Evolutionary conservation across 1,140 invertebrate species (phyloP), one percentile per base, ranked within the genome.

Genomic region (Dysdera silvatica): DNA sequence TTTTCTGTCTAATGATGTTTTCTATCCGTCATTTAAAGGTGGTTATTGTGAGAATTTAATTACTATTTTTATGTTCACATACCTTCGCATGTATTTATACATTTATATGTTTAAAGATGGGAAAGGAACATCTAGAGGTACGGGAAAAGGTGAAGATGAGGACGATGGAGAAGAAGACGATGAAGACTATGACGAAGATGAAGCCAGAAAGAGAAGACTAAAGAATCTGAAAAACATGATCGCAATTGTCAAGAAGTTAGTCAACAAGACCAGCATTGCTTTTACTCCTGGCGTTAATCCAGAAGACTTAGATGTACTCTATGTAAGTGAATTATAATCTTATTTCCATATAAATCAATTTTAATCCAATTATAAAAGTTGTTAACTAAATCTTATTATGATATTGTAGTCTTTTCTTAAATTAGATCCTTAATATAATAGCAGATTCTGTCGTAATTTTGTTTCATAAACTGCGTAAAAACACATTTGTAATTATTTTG

Each of bases 191-290:
- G 60, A 63, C 0, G 61, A 63, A 4, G 32, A 31, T 20, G 61
- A 63, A n/a, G 5, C 31, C 3, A 20, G 32, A 1, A 33, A 28
- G 12, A 33, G 35, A 6, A 47, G 43, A 28, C 55, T 40, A 49
- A 35, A 37, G 2, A 55, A 63, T 12, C 32, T 63, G 2, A 47
- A 49, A 24, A 49, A 48, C n/a, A 55, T 63, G 61, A 41, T 63
- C 20, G 61, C 52, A 5, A 56, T 63, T 4, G 61, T 63, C 14
- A 63, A 63, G 32, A 63, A 63, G 12, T 35, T 63, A 3, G 61
- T 63, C 4, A 55, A 63, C 51, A 63, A 56, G 33, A 63, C 61
- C 7, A 35, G 52, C 2, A 47, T 41, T 0, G 43, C 61, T 0
- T 49, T 63, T 10, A 63, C 28, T 18, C 61, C 61, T 2, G 53